Percentiles rank a stretch among this genome's conserved stretches.
Evolutionary conservation across 64 coral and sea anemone genomes (phyloP).

Genomic region (Exaiptasia diaphana): DNA sequence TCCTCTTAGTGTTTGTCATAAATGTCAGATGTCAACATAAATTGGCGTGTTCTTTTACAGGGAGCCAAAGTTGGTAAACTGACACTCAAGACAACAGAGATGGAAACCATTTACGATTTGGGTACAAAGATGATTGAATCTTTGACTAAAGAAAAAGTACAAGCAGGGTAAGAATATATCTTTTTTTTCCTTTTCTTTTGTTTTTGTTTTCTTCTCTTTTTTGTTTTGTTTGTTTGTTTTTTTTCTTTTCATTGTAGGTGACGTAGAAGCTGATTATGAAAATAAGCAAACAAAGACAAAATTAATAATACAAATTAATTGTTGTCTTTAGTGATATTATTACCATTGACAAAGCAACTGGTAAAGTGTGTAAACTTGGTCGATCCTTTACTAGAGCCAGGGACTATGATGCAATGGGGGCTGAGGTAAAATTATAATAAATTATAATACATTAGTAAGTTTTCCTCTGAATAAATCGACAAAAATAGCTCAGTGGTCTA

Average conservation of each 20-base stretch:
- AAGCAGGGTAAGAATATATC: slow-evolving; percentile 72
- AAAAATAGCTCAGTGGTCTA: background rate
- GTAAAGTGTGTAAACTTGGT: slow-evolving; percentile 94
- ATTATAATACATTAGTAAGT: background rate
- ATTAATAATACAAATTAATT: background rate
- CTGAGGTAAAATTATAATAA: slow-evolving; percentile 37
- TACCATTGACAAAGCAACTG: slow-evolving; percentile 98
- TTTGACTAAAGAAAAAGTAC: slow-evolving; percentile 98
- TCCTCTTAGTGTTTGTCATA: too few relatives aligned
- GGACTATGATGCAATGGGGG: slow-evolving; percentile 99
- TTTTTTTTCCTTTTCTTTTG: background rate
- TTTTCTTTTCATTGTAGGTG: background rate
- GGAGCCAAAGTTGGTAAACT: slow-evolving; percentile 94
- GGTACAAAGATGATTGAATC: slow-evolving; percentile 99
- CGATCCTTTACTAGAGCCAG: slow-evolving; percentile 94
- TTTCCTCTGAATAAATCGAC: too few relatives aligned
- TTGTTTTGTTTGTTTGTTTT: background rate
- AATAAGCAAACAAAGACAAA: background rate
- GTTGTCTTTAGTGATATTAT: slow-evolving; percentile 78
- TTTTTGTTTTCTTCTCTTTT: background rate
- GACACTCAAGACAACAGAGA: slow-evolving; percentile 98
- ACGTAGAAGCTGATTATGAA: background rate
- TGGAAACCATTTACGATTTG: slow-evolving; percentile 96
- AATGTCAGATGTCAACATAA: too few relatives aligned
- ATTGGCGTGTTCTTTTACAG: too few relatives aligned